These are phyloP conservation scores for Euspilapteryx auroguttella DNA, from an alignment of 2,888 invertebrate species.

Conservation along the genomic window DNA sequence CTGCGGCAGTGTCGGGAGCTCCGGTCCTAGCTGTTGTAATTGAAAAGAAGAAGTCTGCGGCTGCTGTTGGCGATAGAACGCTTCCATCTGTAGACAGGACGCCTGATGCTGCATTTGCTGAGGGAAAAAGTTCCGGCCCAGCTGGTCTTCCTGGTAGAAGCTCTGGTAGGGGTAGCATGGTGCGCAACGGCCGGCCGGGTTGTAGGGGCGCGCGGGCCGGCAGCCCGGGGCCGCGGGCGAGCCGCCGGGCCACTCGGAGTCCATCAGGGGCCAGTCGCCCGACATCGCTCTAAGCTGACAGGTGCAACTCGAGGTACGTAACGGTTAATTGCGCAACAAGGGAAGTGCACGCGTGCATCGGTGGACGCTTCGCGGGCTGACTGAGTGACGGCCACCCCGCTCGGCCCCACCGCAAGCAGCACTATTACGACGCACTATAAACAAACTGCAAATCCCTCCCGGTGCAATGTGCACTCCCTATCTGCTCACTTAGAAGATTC, in stretches of 20 bases:
- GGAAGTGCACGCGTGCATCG: slow-evolving; percentile 27
- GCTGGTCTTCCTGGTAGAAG: slow-evolving; percentile 13
- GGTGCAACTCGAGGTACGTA: slow-evolving; percentile 7
- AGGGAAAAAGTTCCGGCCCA: too few species aligned
- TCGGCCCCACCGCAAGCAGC: slow-evolving; percentile 19
- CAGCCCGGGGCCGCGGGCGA: too few species aligned
- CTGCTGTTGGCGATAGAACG: too few species aligned
- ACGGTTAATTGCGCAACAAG: slow-evolving; percentile 19
- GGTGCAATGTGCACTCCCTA: slow-evolving; percentile 1
- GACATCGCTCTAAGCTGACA: slow-evolving; percentile 17
- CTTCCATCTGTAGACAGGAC: too few species aligned
- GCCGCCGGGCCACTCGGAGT: slow-evolving; percentile 15
- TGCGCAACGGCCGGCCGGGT: background rate
- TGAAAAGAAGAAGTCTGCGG: too few species aligned
- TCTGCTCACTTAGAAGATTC: background rate
- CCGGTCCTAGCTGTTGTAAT: too few species aligned
- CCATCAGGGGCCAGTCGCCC: slow-evolving; percentile 19
- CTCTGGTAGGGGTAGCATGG: slow-evolving; percentile 11
- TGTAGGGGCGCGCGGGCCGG: background rate
- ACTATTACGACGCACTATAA: slow-evolving; percentile 26
- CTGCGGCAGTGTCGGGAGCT: too few species aligned
- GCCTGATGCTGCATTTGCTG: too few species aligned
- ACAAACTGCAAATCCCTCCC: slow-evolving; percentile 43
- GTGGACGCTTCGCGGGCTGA: slow-evolving; percentile 32
- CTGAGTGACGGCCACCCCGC: slow-evolving; percentile 22